Conservation (phyloP, 2,113 vertebrate genomes). For the Xerus inauris region DNA sequence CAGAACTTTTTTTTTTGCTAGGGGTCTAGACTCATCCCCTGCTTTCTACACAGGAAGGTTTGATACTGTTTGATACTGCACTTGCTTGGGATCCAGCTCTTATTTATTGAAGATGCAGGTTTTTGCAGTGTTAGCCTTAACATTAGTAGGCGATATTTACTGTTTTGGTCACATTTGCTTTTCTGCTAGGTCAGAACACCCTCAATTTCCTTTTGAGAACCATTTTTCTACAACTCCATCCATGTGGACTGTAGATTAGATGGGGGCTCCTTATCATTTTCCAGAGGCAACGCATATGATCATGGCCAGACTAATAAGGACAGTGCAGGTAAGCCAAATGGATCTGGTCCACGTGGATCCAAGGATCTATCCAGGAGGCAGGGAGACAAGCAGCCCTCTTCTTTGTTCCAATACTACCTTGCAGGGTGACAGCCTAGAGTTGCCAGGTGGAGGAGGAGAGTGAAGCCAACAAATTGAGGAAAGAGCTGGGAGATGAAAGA, state of each 20-base stretch:
- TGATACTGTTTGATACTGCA: not conserved
- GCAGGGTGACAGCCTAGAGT: not conserved
- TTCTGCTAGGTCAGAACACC: not conserved
- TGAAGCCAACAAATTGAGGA: not conserved
- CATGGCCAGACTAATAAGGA: too few species aligned
- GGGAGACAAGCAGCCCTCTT: not conserved
- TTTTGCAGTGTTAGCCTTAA: not conserved
- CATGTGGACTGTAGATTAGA: not conserved
- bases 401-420: not conserved
- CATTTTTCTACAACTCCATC: not conserved
- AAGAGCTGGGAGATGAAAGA: not conserved
- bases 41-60: not conserved
- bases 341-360: not conserved
- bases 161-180: not conserved
- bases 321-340: not conserved
- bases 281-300: not conserved
- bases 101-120: not conserved
- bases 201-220: not conserved
- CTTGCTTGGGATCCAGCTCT: not conserved
- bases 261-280: not conserved
- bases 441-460: not conserved
- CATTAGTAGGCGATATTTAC: not conserved
- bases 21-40: not conserved
- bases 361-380: not conserved
- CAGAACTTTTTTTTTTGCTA: not conserved